These are phyloP conservation scores for Heliconius ethilla DNA, from an alignment of 2,888 invertebrate genomes.

Conservation along the genomic window DNA sequence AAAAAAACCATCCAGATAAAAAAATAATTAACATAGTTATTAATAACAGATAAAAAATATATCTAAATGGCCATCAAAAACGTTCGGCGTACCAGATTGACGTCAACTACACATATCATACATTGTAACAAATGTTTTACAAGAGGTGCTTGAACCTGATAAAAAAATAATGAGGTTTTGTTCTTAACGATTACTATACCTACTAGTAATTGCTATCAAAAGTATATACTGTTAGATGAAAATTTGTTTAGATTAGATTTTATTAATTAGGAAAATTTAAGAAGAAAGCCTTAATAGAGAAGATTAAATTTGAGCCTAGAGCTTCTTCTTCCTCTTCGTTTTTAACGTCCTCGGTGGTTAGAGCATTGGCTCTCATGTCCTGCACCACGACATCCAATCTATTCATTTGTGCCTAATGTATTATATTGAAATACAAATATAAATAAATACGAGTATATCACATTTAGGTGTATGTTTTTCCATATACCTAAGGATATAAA, in stretches of 20 bases:
- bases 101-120: conserved; percentile 28
- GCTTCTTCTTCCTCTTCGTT: too few species aligned
- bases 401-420: too few species aligned
- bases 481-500: neutral
- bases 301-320: too few species aligned
- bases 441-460: neutral
- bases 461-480: neutral
- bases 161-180: conserved; percentile 37
- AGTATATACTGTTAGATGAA: neutral
- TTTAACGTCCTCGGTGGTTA: too few species aligned
- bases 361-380: too few species aligned
- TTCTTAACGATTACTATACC: conserved; percentile 25
- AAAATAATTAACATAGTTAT: conserved; percentile 17
- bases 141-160: conserved; percentile 35
- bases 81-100: conserved; percentile 19
- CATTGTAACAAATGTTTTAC: conserved; percentile 29
- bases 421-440: neutral
- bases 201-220: conserved; percentile 16
- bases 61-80: conserved; percentile 27
- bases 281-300: too few species aligned
- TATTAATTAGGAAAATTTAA: neutral
- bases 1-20: neutral
- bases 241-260: neutral
- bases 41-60: conserved; percentile 27
- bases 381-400: too few species aligned